Conservation (phyloP, 1,140 invertebrate species). For the Homarus americanus region DNA sequence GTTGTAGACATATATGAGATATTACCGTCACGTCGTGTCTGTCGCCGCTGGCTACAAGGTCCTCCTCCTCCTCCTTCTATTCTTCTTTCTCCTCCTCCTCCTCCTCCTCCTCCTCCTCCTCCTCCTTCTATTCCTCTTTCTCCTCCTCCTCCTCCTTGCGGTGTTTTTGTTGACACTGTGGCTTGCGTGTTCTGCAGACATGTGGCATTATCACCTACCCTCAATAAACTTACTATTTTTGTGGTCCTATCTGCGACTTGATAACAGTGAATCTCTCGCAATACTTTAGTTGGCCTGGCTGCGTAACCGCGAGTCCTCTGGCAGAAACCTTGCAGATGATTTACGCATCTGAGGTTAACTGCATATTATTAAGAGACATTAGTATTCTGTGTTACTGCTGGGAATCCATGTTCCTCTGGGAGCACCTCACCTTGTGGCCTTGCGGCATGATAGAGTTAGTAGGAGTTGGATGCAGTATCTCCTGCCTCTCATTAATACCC, state of each 20-base stretch:
- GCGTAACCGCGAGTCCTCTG: neutral
- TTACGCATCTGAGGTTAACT: neutral
- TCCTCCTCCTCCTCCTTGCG: neutral
- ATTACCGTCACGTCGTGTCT: no score
- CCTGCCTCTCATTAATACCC: slow-evolving; percentile 40
- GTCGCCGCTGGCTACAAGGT: no score
- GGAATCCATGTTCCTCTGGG: slow-evolving; percentile 22
- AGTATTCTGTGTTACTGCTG: neutral
- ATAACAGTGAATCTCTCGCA: neutral
- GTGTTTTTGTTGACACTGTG: neutral
- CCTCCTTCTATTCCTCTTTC: neutral
- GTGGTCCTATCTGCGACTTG: neutral
- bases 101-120: neutral
- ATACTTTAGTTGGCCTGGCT: neutral
- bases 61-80: neutral
- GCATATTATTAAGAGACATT: slow-evolving; percentile 12
- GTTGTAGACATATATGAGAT: no score
- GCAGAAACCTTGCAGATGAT: neutral
- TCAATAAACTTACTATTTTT: neutral
- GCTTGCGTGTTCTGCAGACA: neutral
- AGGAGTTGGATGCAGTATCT: slow-evolving; percentile 20
- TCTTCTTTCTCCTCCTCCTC: neutral
- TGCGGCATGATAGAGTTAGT: slow-evolving; percentile 25
- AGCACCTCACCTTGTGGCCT: neutral
- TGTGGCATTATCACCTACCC: neutral